Conservation (phyloP, 2,888 invertebrate species). For the Aelia acuminata region DNA sequence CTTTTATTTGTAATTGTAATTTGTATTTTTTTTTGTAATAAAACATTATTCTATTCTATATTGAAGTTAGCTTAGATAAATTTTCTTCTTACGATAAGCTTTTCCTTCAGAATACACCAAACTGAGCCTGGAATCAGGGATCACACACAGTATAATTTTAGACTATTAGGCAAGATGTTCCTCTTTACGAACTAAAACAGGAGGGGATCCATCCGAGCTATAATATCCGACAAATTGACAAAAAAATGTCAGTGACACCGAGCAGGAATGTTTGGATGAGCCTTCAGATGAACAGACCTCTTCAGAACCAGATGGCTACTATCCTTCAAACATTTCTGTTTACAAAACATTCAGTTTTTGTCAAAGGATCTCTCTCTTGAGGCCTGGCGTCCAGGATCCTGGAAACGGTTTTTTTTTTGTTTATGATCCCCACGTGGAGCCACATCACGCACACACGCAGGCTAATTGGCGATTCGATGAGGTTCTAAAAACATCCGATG, state of each 20-base stretch:
- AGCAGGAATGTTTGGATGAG: background rate
- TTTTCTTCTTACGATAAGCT: no score
- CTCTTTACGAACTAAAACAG: background rate
- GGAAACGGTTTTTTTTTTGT: background rate
- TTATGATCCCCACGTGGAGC: slow-evolving; percentile 3
- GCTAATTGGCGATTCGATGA: background rate
- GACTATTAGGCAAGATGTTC: background rate
- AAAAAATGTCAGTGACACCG: slow-evolving; percentile 19
- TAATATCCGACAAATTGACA: slow-evolving; percentile 7
- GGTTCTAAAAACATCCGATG: background rate
- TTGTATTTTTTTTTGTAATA: no score
- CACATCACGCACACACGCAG: background rate
- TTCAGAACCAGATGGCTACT: slow-evolving; percentile 9
- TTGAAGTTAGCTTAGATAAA: no score
- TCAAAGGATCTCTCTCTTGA: background rate
- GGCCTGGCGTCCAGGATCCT: slow-evolving; percentile 9
- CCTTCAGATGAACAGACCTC: no score
- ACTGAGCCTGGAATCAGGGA: no score
- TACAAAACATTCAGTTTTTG: slow-evolving; percentile 13
- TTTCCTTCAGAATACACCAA: no score
- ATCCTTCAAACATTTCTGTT: slow-evolving; percentile 21
- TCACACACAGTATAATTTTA: background rate
- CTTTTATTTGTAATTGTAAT: no score
- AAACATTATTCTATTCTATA: no score
- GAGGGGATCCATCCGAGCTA: background rate